Percentiles rank a stretch among this genome's conserved stretches.
Conservation (phyloP, 2,113 vertebrate genomes). For the Labeo catla region DNA sequence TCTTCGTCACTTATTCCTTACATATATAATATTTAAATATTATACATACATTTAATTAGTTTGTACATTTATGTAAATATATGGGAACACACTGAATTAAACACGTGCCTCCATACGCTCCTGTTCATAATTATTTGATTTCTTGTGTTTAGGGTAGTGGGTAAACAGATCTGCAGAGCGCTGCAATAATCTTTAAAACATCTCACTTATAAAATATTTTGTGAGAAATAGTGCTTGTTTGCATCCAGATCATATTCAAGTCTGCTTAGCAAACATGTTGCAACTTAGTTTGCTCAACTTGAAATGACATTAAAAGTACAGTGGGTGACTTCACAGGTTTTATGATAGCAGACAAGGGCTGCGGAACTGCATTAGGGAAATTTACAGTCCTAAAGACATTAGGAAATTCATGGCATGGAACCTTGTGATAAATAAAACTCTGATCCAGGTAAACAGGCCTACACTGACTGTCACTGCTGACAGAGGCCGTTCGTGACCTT, state of each 20-base stretch:
- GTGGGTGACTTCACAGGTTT: slow-evolving; percentile 62
- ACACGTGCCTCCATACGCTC: background rate
- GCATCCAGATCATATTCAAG: slow-evolving; percentile 50
- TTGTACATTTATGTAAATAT: background rate
- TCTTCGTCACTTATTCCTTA: too few relatives aligned
- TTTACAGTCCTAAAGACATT: slow-evolving; percentile 78
- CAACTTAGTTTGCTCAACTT: slow-evolving; percentile 56
- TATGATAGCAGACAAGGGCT: slow-evolving; percentile 63
- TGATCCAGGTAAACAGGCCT: slow-evolving; percentile 73
- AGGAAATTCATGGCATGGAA: slow-evolving; percentile 76
- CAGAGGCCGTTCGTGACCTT: slow-evolving; percentile 75
- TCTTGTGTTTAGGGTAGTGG: background rate
- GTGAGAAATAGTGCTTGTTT: slow-evolving; percentile 31
- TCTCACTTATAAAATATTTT: background rate
- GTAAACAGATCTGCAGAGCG: background rate
- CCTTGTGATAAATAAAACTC: slow-evolving; percentile 72
- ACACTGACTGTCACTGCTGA: slow-evolving; percentile 69
- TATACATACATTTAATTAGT: background rate
- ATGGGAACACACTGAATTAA: background rate
- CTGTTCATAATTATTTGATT: background rate
- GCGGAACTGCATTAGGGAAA: slow-evolving; percentile 75
- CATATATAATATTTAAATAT: too few relatives aligned
- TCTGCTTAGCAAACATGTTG: slow-evolving; percentile 56
- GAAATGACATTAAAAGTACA: slow-evolving; percentile 59
- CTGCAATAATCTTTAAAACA: background rate